phyloP scores from a whole-genome alignment of 37 sponge, comb jelly and placozoan genomes.

The Bolinopsis microptera region DNA sequence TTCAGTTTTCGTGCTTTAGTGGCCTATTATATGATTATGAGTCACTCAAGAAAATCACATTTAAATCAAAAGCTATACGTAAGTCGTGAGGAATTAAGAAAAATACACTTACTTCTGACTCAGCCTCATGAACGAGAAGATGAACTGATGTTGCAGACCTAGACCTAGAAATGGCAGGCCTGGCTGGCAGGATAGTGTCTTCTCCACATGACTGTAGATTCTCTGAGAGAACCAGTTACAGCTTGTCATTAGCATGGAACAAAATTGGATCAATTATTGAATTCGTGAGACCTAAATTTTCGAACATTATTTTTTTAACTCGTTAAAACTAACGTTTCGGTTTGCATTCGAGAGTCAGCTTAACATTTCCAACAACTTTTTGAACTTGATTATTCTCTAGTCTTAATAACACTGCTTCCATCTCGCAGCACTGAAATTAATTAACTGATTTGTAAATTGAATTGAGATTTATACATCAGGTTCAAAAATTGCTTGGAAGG shows the following conservation, averaged over 20 bases:
- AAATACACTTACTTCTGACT: background rate
- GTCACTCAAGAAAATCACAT: too few relatives aligned
- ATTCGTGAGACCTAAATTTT: too few relatives aligned
- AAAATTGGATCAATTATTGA: too few relatives aligned
- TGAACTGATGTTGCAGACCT: background rate
- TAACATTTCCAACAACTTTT: slow-evolving; percentile 40
- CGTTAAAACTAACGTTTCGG: background rate
- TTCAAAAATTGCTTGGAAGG: too few relatives aligned
- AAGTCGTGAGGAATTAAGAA: too few relatives aligned
- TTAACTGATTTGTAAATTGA: background rate
- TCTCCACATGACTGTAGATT: background rate
- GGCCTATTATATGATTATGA: too few relatives aligned
- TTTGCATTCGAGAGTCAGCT: background rate
- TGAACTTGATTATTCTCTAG: slow-evolving; percentile 38
- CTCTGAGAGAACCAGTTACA: background rate
- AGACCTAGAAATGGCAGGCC: too few relatives aligned
- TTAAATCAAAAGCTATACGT: too few relatives aligned
- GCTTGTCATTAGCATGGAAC: too few relatives aligned
- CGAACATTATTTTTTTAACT: too few relatives aligned
- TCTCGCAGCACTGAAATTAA: background rate
- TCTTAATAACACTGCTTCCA: slow-evolving; percentile 45
- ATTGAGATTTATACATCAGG: background rate
- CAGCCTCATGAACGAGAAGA: background rate
- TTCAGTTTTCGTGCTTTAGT: too few relatives aligned
- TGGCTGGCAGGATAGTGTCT: background rate